phyloP scores from a whole-genome alignment of 2,113 vertebrate genomes.

The Lucifuga dentata region DNA sequence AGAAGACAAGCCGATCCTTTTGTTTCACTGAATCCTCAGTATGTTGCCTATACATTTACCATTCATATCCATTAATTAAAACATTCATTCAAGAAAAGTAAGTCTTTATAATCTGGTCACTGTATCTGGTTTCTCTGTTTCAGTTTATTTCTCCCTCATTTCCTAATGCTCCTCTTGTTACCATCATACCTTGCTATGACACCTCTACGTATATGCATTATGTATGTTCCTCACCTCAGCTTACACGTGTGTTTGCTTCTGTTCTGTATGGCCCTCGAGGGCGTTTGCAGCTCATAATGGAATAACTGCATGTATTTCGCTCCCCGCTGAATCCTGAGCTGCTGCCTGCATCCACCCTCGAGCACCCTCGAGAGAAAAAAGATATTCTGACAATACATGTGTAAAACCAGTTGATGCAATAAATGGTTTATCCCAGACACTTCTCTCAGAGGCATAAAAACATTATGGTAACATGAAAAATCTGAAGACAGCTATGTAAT shows the following conservation, averaged over 20 bases:
- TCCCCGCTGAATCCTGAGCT: no score
- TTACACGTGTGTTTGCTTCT: constrained; percentile 10
- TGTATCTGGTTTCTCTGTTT: not conserved
- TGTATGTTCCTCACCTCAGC: constrained; percentile 17
- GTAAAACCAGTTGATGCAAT: no score
- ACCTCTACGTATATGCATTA: constrained; percentile 3
- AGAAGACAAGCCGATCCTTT: not conserved
- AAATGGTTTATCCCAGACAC: no score
- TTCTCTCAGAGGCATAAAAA: no score
- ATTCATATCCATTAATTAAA: constrained; percentile 20
- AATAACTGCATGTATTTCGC: no score
- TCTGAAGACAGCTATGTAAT: no score
- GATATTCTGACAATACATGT: no score
- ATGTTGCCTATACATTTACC: not conserved
- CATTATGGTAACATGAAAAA: no score
- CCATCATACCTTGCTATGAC: not conserved
- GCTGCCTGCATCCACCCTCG: no score
- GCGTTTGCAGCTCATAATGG: no score
- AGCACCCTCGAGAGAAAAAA: no score
- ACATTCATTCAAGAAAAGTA: constrained; percentile 35
- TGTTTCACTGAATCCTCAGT: not conserved
- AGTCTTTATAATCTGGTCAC: not conserved
- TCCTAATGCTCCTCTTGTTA: not conserved
- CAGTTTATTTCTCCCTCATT: not conserved
- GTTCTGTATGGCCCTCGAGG: constrained; percentile 1